phyloP scores from a whole-genome alignment of 2,888 invertebrate species.

The Artemia sp. region DNA sequence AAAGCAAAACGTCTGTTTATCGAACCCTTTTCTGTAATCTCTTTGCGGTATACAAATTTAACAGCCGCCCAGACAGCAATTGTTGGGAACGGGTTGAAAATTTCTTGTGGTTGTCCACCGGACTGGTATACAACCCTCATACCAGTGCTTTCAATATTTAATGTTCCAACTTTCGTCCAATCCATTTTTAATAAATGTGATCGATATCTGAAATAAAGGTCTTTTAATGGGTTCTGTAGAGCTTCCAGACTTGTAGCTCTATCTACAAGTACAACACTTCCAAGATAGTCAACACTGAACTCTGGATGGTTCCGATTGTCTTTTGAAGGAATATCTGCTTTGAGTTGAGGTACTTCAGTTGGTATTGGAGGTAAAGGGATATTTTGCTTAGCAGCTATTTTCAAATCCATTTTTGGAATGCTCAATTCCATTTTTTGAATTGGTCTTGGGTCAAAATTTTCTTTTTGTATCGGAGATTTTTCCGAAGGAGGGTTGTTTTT shows the following conservation, averaged over 20 bases:
- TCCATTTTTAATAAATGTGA: conserved; percentile 23
- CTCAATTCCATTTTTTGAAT: neutral
- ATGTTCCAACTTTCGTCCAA: conserved; percentile 34
- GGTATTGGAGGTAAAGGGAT: conserved; percentile 22
- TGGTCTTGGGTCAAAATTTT: neutral
- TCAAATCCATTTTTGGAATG: conserved; percentile 20
- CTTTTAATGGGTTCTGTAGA: conserved; percentile 57
- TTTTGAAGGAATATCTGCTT: neutral
- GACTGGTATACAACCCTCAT: conserved; percentile 43
- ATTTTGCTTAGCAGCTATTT: conserved; percentile 22
- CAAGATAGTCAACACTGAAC: conserved; percentile 53
- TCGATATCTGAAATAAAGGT: conserved; percentile 47
- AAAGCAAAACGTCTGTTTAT: conserved; percentile 50
- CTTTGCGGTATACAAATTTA: conserved; percentile 47
- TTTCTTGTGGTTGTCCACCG: conserved; percentile 28
- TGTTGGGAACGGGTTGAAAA: conserved; percentile 62
- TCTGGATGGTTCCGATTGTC: conserved; percentile 26
- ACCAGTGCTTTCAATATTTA: conserved; percentile 51
- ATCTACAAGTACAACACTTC: conserved; percentile 55
- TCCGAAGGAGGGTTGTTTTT: neutral
- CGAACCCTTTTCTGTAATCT: conserved; percentile 22
- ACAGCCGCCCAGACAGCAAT: conserved; percentile 87
- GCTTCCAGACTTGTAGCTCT: conserved; percentile 61
- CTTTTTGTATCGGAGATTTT: neutral
- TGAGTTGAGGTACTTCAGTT: neutral